Percentiles rank a stretch among this genome's conserved stretches.
phyloP scores from a whole-genome alignment of 2,888 invertebrate species.

The Andrena trimmerana region DNA sequence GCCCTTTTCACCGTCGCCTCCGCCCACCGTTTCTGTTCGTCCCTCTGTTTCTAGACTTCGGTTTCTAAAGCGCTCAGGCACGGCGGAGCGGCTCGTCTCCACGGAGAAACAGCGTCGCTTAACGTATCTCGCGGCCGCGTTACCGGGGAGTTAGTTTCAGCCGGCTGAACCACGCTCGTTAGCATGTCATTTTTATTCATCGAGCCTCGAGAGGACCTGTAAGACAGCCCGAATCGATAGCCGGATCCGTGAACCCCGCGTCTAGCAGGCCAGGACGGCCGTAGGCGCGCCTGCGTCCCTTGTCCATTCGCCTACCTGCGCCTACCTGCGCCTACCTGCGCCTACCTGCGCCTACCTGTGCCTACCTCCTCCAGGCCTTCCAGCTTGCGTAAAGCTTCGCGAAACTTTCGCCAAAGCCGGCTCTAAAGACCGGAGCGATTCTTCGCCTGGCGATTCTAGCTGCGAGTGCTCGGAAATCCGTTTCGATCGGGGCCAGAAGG shows the following conservation, averaged over 20 bases:
- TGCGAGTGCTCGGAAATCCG: constrained; percentile 9
- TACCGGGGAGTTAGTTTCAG: constrained; percentile 56
- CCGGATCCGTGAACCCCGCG: constrained; percentile 50
- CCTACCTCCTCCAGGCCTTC: not conserved
- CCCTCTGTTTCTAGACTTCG: constrained; percentile 20
- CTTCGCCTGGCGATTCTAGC: not conserved
- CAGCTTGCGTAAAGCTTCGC: constrained; percentile 10
- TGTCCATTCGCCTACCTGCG: constrained; percentile 15
- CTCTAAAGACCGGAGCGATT: constrained; percentile 12
- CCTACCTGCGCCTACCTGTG: not conserved
- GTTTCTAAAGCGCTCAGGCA: no score
- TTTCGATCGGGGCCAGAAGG: constrained; percentile 11
- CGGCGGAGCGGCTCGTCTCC: not conserved
- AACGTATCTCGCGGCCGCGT: constrained; percentile 46
- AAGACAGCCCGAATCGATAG: constrained; percentile 61
- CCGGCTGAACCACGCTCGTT: constrained; percentile 72
- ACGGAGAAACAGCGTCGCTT: constrained; percentile 24
- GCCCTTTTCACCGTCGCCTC: constrained; percentile 15
- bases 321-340: not conserved
- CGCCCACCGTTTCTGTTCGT: not conserved
- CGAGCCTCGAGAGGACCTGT: constrained; percentile 63
- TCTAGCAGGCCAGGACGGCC: constrained; percentile 43
- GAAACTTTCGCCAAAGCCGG: constrained; percentile 38
- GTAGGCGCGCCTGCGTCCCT: constrained; percentile 49
- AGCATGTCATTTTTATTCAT: constrained; percentile 82